Percentiles rank a stretch among this genome's conserved stretches.
Evolutionary conservation across 1,140 invertebrate genomes (phyloP).

Genomic region (Lethrus apterus): DNA sequence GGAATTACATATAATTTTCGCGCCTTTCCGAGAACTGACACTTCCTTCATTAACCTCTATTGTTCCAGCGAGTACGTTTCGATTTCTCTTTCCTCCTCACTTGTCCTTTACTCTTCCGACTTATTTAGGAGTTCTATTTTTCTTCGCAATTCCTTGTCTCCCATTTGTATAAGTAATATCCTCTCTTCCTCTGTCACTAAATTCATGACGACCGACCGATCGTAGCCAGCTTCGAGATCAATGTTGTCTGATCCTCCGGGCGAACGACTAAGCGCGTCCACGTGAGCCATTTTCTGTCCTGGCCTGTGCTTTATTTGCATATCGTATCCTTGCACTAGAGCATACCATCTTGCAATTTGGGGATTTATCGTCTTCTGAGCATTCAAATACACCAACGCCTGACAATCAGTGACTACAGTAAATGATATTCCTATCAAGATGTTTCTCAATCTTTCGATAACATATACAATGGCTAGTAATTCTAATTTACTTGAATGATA

Average conservation of each 20-base stretch:
- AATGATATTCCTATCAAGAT: slow-evolving; percentile 37
- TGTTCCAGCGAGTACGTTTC: not conserved
- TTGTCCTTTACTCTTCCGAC: not conserved
- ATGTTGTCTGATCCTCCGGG: slow-evolving; percentile 13
- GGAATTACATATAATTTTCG: slow-evolving; percentile 14
- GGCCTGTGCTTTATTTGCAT: slow-evolving; percentile 2
- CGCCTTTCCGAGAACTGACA: not conserved
- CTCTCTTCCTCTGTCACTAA: slow-evolving; percentile 1
- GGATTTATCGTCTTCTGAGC: slow-evolving; percentile 24
- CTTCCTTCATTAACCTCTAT: not conserved
- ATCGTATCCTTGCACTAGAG: slow-evolving; percentile 25
- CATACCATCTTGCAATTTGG: slow-evolving; percentile 26
- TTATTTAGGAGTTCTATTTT: not conserved
- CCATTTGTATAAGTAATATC: slow-evolving; percentile 2
- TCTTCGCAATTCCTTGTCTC: not conserved
- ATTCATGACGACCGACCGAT: not conserved
- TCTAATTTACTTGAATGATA: slow-evolving; percentile 31
- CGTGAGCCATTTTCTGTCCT: slow-evolving; percentile 28
- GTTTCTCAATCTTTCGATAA: slow-evolving; percentile 25
- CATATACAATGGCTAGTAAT: slow-evolving; percentile 22
- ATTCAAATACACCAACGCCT: slow-evolving; percentile 17
- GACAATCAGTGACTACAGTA: slow-evolving; percentile 30
- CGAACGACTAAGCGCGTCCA: slow-evolving; percentile 31
- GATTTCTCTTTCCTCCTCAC: not conserved
- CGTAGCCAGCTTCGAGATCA: slow-evolving; percentile 6